These are phyloP conservation scores for Arenaria interpres DNA, from an alignment of 2,113 vertebrate genomes.

Conservation along the genomic window DNA sequence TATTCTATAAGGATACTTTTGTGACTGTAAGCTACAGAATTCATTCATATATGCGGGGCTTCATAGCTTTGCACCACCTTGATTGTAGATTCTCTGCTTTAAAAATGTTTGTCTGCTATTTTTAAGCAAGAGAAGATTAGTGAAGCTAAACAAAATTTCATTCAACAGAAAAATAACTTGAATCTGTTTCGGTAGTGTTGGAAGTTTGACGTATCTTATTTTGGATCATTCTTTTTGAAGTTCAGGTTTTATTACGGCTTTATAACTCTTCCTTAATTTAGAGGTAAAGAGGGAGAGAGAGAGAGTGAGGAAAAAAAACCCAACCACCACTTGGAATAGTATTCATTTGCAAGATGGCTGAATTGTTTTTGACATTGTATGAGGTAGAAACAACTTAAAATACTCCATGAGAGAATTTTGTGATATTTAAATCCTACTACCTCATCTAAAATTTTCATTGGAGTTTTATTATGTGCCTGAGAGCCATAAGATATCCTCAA, in stretches of 20 bases:
- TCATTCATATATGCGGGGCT: neutral
- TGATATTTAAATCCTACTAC: neutral
- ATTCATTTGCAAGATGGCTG: neutral
- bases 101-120: neutral
- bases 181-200: neutral
- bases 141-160: neutral
- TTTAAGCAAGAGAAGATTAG: neutral
- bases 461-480: conserved; percentile 31
- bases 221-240: neutral
- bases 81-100: neutral
- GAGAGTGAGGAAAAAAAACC: neutral
- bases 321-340: neutral
- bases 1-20: neutral
- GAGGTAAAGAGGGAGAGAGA: neutral
- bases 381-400: neutral
- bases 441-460: neutral
- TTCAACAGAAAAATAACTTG: neutral
- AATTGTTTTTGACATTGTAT: neutral
- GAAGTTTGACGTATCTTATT: neutral
- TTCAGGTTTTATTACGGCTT: neutral
- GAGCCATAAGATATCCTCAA: neutral
- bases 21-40: neutral
- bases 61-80: neutral
- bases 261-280: neutral
- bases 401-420: neutral